phyloP scores from a whole-genome alignment of 2,888 invertebrate species.

The Aphodius sticticus region DNA sequence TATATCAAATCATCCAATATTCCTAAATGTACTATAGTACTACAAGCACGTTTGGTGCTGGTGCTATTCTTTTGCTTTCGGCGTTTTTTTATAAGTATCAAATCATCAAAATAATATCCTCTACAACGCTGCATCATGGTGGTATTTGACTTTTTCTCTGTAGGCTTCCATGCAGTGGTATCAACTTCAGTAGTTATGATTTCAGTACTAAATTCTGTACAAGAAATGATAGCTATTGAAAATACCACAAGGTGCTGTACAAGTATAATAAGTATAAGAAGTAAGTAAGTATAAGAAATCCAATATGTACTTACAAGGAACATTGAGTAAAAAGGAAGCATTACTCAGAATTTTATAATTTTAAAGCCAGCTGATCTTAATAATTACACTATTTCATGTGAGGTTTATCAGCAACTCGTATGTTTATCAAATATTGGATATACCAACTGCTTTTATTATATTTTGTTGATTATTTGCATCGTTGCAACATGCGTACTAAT shows the following conservation, averaged over 20 bases:
- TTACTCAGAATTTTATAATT: too few species aligned
- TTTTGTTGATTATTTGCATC: neutral
- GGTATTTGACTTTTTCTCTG: neutral
- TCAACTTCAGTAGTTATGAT: neutral
- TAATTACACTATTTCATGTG: neutral
- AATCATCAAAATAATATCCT: neutral
- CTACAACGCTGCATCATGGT: neutral
- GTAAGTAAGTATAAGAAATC: too few species aligned
- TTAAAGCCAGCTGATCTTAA: too few species aligned
- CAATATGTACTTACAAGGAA: too few species aligned
- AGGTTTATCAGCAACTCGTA: neutral
- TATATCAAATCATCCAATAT: neutral
- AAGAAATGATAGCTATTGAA: too few species aligned
- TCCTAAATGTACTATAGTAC: neutral
- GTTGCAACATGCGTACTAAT: neutral
- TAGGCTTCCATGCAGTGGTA: neutral
- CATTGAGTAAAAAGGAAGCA: too few species aligned
- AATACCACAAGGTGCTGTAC: too few species aligned
- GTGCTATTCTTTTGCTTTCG: neutral
- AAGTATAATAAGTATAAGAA: too few species aligned
- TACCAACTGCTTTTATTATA: neutral
- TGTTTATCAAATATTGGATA: neutral
- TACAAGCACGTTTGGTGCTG: neutral
- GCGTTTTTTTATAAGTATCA: neutral
- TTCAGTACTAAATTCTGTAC: neutral